Base-by-base conservation (phyloP, 2,888 invertebrate genomes). In the Drosophila fungiperda region DNA sequence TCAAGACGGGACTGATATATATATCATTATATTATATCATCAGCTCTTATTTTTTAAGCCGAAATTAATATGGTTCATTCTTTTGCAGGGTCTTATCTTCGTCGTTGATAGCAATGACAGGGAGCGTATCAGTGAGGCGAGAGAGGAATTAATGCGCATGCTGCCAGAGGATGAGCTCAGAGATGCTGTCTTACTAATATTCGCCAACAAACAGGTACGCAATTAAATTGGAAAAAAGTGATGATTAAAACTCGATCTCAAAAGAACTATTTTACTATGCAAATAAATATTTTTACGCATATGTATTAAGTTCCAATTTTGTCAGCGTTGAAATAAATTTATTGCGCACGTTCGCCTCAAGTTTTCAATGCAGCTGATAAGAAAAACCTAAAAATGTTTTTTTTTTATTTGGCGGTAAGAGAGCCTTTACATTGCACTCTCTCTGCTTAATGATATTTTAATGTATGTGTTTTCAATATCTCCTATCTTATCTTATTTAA, bases 51-150 rank as follows among this genome's bases (percentile, higher is more conserved):
- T 11, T 17, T 42, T 40, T 15, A 17, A 20, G 7, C 15, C 32
- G 3, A 26, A 38, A 67, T 62, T 65, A 57, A 70, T 45, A 8
- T 53, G 17, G 17, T n/a, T 52, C 26, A 26, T 17, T 64, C 26
- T 68, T 15, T 54, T 45, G 0, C 94, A 97, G 97, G 98, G 98
- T 94, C 96, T 99, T 94, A 99, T 99, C 94, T 99, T 99, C 94
- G 99, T 99, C 94, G 99, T 99, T 94, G 99, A 99, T 95, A 99
- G 99, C 95, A 99, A 99, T 94, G 99, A 99, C 94, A 96, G 99
- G 94, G 99, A 99, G 95, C 97, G 99, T 96, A 98, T 99, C 89
- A 98, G 98, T 55, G 99, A 99, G 94, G 99, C 99, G 89, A 96
- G 98, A 92, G 99, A 99, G 94, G 99, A 99, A 94, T 95, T 99